Evolutionary conservation across 2,113 vertebrate species (phyloP), one percentile per base, ranked within the genome.

Genomic region (Cyanocitta stelleri): DNA sequence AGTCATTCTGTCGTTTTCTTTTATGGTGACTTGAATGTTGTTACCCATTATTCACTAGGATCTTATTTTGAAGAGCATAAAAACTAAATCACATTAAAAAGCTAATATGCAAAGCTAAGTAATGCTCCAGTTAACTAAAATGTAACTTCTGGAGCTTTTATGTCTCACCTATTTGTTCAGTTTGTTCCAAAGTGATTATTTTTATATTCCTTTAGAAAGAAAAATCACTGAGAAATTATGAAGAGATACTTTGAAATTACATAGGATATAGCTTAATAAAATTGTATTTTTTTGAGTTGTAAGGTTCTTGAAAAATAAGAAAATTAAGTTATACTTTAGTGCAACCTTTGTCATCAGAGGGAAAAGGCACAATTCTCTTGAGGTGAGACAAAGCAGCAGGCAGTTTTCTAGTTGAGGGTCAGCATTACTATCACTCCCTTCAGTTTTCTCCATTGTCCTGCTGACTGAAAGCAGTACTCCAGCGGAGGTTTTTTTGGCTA

Each of bases 51-150:
- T 88, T 88, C 95, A 93, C 66, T 78, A 62, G 72, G 68, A 87
- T 91, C 44, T 95, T 86, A 76, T 83, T 94, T 71, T 87, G 66
- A 77, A 78, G 66, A 90, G 29, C 44, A 78, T 93, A 87, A 93
- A 87, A 94, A 49, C 52, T 79, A 91, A 96, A 87, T 12, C 30
- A 62, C 46, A 71, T 78, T 95, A 75, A 83, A 93, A 82, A 90
- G 22, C 27, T 56, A 84, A 69, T 43, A 59, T 63, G 33, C 30
- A 85, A 89, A 90, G 33, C n/a, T 87, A 85, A 93, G 37, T 49
- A 89, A 64, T 55, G 29, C 9, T 85, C 37, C 43, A 13, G 12
- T 95, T 96, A 93, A 77, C 66, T 85, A 68, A 93, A 83, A 83
- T 15, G 10, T 72, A 90, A 68, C 44, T 63, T 58, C 74, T 72